Base-by-base conservation (phyloP, 2,888 invertebrate species). In the Anodontia alba region DNA sequence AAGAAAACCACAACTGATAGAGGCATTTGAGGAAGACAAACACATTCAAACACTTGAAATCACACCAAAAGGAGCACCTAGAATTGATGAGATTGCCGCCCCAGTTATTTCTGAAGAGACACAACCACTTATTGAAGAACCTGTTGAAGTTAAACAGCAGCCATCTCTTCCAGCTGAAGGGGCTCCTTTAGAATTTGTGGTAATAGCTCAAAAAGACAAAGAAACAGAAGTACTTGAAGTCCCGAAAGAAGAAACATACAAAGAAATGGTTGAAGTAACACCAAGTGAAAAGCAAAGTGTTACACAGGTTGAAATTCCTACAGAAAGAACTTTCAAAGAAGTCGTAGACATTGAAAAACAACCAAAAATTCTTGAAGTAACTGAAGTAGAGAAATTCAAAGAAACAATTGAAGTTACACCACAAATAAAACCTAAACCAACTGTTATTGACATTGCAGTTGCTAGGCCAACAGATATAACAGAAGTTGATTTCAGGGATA, bases 181-280 rank as follows among this genome's bases (percentile, higher is more conserved):
- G 23, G 57, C 49, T 43, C 80, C 77, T 67, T 43, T 33, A 38
- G 83, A 82, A 57, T n/a, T n/a, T n/a, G n/a, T n/a, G n/a, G n/a
- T n/a, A n/a, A n/a, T n/a, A n/a, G n/a, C n/a, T n/a, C n/a, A n/a
- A n/a, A n/a, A n/a, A n/a, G n/a, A n/a, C n/a, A n/a, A n/a, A n/a
- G 81, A 81, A 62, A 42, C 76, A 33, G 57, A 66, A 10, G 68
- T 80, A 23, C 43, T 73, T 38, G 84, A 87, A 72, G 86, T 79
- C 49, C 46, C 68, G 20, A 38, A 7, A 17, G 68, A 78, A 42
- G 69, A 82, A n/a, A 29, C 17, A 36, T 62, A 69, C 33, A 54
- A 77, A 23, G 43, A 54, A 7, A 68, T 78, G 62, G 76, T 69
- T 54, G 81, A 80, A 54, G 78, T 70, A 17, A 10, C 74, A 3